Evolutionary conservation across 1,140 invertebrate species (phyloP).

Genomic region (Dryas iulia): DNA sequence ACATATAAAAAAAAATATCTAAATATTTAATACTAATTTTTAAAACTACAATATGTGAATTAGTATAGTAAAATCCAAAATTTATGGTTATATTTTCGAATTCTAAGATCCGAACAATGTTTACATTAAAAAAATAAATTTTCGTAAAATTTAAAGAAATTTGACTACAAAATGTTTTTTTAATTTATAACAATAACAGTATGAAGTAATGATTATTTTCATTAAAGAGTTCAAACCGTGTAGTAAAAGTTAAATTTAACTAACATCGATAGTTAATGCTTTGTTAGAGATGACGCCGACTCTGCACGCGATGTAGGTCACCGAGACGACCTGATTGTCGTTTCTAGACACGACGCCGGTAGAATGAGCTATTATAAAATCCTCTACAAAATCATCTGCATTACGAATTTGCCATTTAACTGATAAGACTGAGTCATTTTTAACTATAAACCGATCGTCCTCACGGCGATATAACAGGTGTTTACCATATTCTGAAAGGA

Average conservation of each 20-base stretch:
- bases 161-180: too few species aligned
- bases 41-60: too few species aligned
- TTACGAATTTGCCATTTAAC: conserved; percentile 72
- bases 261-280: conserved; percentile 63
- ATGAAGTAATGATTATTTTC: too few species aligned
- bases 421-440: conserved; percentile 70
- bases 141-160: too few species aligned
- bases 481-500: conserved; percentile 64
- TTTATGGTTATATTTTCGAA: too few species aligned
- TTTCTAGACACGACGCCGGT: conserved; percentile 57
- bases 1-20: too few species aligned
- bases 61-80: too few species aligned
- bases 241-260: conserved; percentile 22
- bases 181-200: too few species aligned
- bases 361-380: conserved; percentile 64
- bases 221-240: not conserved
- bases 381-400: conserved; percentile 57
- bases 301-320: conserved; percentile 67
- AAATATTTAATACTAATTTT: too few species aligned
- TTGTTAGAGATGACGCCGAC: conserved; percentile 60
- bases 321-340: conserved; percentile 67
- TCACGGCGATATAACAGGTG: conserved; percentile 64
- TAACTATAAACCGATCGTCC: conserved; percentile 72
- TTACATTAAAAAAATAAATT: too few species aligned
- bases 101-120: too few species aligned